These are phyloP conservation scores for Masticophis lateralis DNA, from an alignment of 2,797 vertebrate species.

Conservation along the genomic window DNA sequence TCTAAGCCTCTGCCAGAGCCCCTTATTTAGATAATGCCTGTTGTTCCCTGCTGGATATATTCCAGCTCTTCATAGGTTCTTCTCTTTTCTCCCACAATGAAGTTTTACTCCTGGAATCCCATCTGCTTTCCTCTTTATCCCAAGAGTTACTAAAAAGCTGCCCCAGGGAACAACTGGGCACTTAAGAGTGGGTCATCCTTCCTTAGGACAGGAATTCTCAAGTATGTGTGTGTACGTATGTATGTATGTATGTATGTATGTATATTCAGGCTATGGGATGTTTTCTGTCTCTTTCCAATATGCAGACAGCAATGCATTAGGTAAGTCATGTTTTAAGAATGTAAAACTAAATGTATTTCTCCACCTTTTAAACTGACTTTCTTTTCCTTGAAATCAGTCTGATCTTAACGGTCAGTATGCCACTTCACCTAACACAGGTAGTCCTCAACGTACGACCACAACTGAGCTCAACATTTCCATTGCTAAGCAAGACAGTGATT, in stretches of 20 bases:
- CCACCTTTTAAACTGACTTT: not conserved
- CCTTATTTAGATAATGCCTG: constrained; percentile 14
- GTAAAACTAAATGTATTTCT: not conserved
- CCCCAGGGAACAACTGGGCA: not conserved
- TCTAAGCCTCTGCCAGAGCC: constrained; percentile 30
- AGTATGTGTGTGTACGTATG: rapidly evolving
- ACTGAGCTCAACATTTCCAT: not conserved
- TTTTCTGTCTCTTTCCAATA: rapidly evolving
- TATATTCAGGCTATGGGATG: not conserved
- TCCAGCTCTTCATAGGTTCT: constrained; percentile 25
- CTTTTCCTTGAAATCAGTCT: not conserved
- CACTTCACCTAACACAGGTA: not conserved
- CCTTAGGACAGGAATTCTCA: not conserved
- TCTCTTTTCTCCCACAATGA: constrained; percentile 7
- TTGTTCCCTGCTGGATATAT: constrained; percentile 15
- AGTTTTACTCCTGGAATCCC: constrained; percentile 27
- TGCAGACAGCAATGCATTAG: not conserved
- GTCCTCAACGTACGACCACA: not conserved
- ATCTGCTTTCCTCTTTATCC: not conserved
- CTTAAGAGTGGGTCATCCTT: rapidly evolving
- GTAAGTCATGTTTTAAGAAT: not conserved
- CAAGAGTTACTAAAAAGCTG: not conserved
- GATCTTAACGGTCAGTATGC: not conserved
- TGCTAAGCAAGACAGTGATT: not conserved
- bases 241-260: rapidly evolving